Base-by-base conservation (phyloP, 1,140 invertebrate genomes). In the Radopholus similis region DNA sequence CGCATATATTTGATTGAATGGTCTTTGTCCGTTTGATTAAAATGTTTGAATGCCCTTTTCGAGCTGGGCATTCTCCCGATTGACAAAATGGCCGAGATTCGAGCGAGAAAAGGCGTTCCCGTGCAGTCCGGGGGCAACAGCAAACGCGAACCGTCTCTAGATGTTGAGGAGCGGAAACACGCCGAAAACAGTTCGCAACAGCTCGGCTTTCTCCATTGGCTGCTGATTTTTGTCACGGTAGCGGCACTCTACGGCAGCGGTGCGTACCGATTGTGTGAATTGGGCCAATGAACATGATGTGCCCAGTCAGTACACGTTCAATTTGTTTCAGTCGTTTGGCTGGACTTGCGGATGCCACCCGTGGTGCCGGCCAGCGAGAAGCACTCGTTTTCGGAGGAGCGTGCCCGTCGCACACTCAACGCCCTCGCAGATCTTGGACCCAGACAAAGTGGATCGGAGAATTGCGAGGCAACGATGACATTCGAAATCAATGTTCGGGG, bases 171-270 rank as follows among this genome's bases (percentile, higher is more conserved):
- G n/a, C n/a, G n/a, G n/a, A n/a, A n/a, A n/a, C n/a, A n/a, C n/a
- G n/a, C n/a, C n/a, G n/a, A n/a, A n/a, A n/a, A n/a, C n/a, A n/a
- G n/a, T n/a, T n/a, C n/a, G n/a, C n/a, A n/a, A n/a, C n/a, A 75
- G 51, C 68, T 81, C 11, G 77, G 80, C 0, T 81, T 76, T 53
- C 49, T 71, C 11, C 74, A 81, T 49, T 81, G 78, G 78, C 58
- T 81, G 26, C 58, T 74, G 40, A 59, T 77, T 18, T 54, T 82
- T n/a, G 18, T 72, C 8, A 34, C 72, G 37, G 51, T 81, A 30
- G 77, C 44, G 26, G 9, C 64, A 9, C 26, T 78, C 28, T 81
- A 81, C 58, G 72, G 59, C 26, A 28, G 23, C 32, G 40, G 59
- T 62, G 15, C 8, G 57, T 42, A 18, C 21, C 30, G n/a, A 9